phyloP scores from a whole-genome alignment of 2,888 invertebrate genomes.

The Stegana nigrithorax region DNA sequence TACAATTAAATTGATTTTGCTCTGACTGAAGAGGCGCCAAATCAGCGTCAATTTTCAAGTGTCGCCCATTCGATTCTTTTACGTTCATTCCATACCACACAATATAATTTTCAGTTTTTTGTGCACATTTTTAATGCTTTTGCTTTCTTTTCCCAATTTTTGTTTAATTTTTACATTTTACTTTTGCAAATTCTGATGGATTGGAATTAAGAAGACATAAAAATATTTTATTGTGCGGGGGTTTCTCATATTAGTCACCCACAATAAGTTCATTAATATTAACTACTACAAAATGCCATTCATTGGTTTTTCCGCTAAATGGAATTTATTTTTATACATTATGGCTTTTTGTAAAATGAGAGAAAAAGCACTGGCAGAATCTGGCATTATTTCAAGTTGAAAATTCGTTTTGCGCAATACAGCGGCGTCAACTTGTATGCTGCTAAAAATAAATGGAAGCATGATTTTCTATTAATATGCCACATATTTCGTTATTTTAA shows the following conservation, averaged over 20 bases:
- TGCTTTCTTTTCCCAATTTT: background rate
- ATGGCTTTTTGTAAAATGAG: conserved; percentile 3
- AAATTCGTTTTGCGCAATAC: conserved; percentile 56
- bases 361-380: too few species aligned
- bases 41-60: conserved; percentile 39
- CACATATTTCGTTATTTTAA: too few species aligned
- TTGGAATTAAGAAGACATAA: conserved; percentile 57
- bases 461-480: too few species aligned
- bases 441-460: conserved; percentile 52
- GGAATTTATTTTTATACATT: conserved; percentile 1
- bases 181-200: too few species aligned
- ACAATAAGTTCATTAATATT: background rate
- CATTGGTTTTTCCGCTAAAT: background rate
- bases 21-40: conserved; percentile 42
- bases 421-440: conserved; percentile 51
- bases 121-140: background rate
- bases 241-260: conserved; percentile 9
- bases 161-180: conserved; percentile 23
- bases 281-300: too few species aligned
- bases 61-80: background rate
- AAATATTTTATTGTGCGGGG: conserved; percentile 40
- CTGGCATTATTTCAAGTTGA: conserved; percentile 54
- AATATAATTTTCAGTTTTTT: too few species aligned
- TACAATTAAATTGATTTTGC: conserved; percentile 60
- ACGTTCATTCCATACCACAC: background rate